Base-by-base conservation (phyloP, 2,113 vertebrate species). In the Redunca redunca region DNA sequence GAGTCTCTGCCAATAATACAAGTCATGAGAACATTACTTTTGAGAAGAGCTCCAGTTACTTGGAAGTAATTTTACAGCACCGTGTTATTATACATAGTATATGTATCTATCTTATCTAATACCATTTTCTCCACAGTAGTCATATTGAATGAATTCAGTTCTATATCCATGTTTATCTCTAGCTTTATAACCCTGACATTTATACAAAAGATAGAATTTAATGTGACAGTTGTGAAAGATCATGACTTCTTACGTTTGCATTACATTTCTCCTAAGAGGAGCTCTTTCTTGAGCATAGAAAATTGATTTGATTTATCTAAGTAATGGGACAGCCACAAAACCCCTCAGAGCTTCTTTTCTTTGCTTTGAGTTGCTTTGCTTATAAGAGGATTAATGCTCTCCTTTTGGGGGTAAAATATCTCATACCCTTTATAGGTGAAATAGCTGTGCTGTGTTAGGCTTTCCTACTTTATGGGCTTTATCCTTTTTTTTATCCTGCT, bases 261-360 rank as follows among this genome's bases (percentile, higher is more conserved):
- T 93, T 71, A 57, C 33, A 78, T 87, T 96, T 91, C 30, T 90
- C 46, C 28, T 91, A 89, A 36, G 53, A 94, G 26, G 26, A 91
- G 36, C 89, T 90, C 87, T 67, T 96, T 82, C 7, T 19, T 83
- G 83, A 93, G 78, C 55, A 57, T 11, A 36, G 53, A 96, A 95
- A 89, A 96, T 58, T 77, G 81, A 86, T 94, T 91, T 97, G 78
- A 97, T 89, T 96, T 88, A 43, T 50, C 50, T 77, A 93, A 96
- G 67, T 93, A 78, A 94, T 57, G 84, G 67, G 50, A 23, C 30
- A 92, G 53, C 21, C n/a, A 57, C 46, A 96, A 52, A 83, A 71
- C 15, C 9, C n/a, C 83, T 48, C 82, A n/a, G 67, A 92, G 57
- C 11, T 74, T 74, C 64, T 88, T 88, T 26, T 2, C 40, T 82